Conservation (phyloP, 1,140 invertebrate species). For the Sycobia sp. region DNA sequence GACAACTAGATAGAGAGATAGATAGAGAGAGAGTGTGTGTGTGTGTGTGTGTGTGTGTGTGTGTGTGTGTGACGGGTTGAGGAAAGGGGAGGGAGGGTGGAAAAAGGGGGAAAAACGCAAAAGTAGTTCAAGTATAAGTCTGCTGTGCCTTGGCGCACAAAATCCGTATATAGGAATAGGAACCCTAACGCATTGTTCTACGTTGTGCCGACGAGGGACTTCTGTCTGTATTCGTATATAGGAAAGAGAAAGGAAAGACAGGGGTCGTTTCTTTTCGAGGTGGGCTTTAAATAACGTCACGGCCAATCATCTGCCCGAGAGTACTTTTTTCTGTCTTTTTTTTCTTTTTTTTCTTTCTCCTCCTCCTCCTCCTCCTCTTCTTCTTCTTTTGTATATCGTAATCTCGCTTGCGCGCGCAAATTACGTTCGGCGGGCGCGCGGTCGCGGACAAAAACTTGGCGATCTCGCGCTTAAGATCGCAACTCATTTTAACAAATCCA, state of each 20-base stretch:
- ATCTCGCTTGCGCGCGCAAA: no score
- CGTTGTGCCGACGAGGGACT: background rate
- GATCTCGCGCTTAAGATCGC: no score
- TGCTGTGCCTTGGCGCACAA: no score
- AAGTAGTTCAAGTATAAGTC: no score
- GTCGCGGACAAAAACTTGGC: background rate
- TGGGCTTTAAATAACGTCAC: slow-evolving; percentile 7
- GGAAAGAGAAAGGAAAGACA: slow-evolving; percentile 15
- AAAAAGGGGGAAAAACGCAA: no score
- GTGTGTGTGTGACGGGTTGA: background rate
- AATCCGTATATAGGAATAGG: slow-evolving; percentile 18
- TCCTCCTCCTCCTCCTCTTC: no score
- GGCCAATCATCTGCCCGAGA: background rate
- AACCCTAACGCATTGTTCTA: slow-evolving; percentile 31
- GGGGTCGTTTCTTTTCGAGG: background rate
- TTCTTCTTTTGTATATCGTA: no score
- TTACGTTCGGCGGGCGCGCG: no score
- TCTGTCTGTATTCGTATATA: background rate
- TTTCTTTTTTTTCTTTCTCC: background rate
- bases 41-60: background rate
- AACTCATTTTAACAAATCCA: no score
- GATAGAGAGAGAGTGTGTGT: slow-evolving; percentile 16
- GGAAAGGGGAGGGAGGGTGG: no score
- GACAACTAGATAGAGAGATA: slow-evolving; percentile 15
- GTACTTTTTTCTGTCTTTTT: background rate